Conservation (phyloP, 2,888 invertebrate species). For the Thera obeliscata region DNA sequence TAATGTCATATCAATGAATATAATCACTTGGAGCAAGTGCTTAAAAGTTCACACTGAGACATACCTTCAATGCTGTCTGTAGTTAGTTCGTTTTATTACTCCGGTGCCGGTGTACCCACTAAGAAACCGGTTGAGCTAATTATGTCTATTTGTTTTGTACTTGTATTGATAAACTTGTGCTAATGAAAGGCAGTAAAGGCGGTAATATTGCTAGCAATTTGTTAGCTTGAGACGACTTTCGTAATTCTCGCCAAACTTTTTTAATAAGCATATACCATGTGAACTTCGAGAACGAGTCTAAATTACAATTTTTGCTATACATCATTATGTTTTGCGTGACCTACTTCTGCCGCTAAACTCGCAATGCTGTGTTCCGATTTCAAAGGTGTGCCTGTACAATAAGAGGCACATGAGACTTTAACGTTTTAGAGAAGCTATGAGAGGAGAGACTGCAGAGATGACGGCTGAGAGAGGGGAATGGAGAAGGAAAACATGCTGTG, state of each 20-base stretch:
- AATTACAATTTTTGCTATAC: background rate
- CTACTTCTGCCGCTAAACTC: too few species aligned
- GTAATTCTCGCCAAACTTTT: conserved; percentile 1
- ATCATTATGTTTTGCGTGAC: too few species aligned
- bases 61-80: background rate
- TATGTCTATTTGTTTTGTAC: conserved; percentile 16
- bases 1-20: too few species aligned
- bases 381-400: too few species aligned
- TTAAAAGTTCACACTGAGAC: background rate
- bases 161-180: conserved; percentile 20
- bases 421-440: too few species aligned
- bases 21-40: background rate
- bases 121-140: conserved; percentile 23
- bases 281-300: too few species aligned
- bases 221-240: conserved; percentile 14
- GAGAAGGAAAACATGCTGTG: too few species aligned
- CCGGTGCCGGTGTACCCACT: background rate
- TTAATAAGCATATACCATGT: background rate
- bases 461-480: too few species aligned
- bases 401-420: too few species aligned
- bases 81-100: conserved; percentile 5
- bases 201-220: conserved; percentile 15
- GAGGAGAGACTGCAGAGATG: too few species aligned
- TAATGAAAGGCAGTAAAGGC: conserved; percentile 13
- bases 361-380: too few species aligned